Evolutionary conservation across 2,888 invertebrate species (phyloP), one percentile per base, ranked within the genome.

Genomic region (Catocala fraxini): DNA sequence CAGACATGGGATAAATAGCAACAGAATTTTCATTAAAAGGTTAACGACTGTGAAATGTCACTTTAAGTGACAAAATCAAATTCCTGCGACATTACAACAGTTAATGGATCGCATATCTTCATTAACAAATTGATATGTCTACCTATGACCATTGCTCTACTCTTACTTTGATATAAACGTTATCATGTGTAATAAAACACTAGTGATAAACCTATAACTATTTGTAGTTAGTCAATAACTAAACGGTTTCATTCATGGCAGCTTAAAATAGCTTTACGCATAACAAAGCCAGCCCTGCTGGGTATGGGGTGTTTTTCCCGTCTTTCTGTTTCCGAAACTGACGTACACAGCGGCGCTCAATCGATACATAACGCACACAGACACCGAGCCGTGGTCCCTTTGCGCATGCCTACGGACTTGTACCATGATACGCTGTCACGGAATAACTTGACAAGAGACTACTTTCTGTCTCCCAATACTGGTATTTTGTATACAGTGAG

Each of bases 281-380:
- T 85, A 82, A 86, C 70, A 81, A 86, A 84, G 81, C 68, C 35
- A 62, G 48, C 61, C 57, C 56, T 70, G 70, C 74, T 73, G 59
- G 63, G 60, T 79, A 80, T 79, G 76, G 75, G 79, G 80, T 81
- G 84, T 76, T 76, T 85, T 84, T 84, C 77, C 81, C 75, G 78
- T 81, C 79, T 83, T 80, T 85, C 85, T 83, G 82, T 83, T 82
- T 83, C 84, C 85, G 82, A 87, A 86, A 89, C 90, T 90, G 90
- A 92, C 92, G 89, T 93, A 91, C 89, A 92, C 89, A 89, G 80
- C 75, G 72, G 83, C 78, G 82, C 75, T 78, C 74, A 92, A 93
- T 93, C 93, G 88, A 94, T 94, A 93, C 81, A 81, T 82, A 77
- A 90, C 92, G 73, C 93, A 92, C 93, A 93, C 92, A 89, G 68